Evolutionary conservation across 2,888 invertebrate species (phyloP).

Genomic region (Lithophane ornitopus): DNA sequence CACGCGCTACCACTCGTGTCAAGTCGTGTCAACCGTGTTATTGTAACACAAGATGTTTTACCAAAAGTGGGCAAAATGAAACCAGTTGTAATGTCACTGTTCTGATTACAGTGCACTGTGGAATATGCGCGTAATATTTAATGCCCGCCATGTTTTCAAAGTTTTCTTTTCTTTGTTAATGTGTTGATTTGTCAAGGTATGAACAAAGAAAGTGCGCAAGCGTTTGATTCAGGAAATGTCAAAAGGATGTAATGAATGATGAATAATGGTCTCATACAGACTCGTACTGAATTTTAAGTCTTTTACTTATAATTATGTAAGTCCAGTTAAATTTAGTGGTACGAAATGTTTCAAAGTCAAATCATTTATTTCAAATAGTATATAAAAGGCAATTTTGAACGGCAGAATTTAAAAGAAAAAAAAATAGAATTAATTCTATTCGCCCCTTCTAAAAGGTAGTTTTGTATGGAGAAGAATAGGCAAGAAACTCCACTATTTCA

Average conservation of each 20-base stretch:
- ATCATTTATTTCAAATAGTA: too few relatives aligned
- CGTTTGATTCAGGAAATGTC: conserved; percentile 10
- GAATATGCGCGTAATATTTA: conserved; percentile 46
- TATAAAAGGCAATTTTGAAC: too few relatives aligned
- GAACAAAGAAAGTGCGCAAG: conserved; percentile 22
- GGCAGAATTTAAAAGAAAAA: too few relatives aligned
- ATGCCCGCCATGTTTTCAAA: conserved; percentile 4
- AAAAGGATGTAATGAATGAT: not conserved
- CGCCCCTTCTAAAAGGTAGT: too few relatives aligned
- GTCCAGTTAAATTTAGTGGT: not conserved
- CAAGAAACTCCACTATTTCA: not conserved
- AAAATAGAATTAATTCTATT: too few relatives aligned
- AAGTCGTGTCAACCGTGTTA: conserved; percentile 62
- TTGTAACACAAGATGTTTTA: conserved; percentile 70
- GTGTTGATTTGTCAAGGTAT: conserved; percentile 3
- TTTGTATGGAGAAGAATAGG: too few relatives aligned
- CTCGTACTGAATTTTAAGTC: not conserved
- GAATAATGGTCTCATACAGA: too few relatives aligned
- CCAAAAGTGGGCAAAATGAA: conserved; percentile 64
- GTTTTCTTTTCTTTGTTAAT: not conserved
- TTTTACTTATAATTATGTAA: not conserved
- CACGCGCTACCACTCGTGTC: conserved; percentile 68
- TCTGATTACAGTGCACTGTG: conserved; percentile 49
- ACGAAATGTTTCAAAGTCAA: not conserved
- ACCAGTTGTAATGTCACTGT: conserved; percentile 60